Conservation (phyloP, 2,888 invertebrate genomes). For the Drosophila pseudotalamancana region DNA sequence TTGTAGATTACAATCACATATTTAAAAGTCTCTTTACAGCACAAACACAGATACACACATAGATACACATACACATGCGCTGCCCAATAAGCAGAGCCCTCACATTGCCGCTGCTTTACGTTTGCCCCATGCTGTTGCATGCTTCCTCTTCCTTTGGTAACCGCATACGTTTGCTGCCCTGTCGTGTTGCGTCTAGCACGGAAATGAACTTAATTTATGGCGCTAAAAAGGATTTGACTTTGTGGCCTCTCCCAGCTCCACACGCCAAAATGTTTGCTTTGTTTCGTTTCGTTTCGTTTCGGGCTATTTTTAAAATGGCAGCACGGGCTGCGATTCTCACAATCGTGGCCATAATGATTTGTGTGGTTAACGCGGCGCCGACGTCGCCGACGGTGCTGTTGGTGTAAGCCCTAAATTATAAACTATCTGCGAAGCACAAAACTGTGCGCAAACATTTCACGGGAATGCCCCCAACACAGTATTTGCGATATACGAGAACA, state of each 20-base stretch:
- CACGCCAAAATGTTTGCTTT: constrained; percentile 19
- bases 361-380: constrained; percentile 65
- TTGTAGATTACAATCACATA: no score
- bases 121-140: constrained; percentile 4
- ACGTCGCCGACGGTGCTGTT: constrained; percentile 27
- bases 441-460: constrained; percentile 50
- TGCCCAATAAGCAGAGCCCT: neutral
- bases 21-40: no score
- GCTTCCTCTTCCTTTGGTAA: constrained; percentile 20
- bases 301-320: constrained; percentile 27
- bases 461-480: neutral
- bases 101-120: neutral
- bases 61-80: neutral
- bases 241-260: constrained; percentile 29
- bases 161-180: constrained; percentile 68
- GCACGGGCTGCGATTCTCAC: constrained; percentile 40
- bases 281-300: constrained; percentile 34
- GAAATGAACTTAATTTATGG: constrained; percentile 79
- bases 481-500: constrained; percentile 3
- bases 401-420: constrained; percentile 66
- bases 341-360: constrained; percentile 74
- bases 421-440: constrained; percentile 63
- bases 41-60: neutral
- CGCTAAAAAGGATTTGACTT: constrained; percentile 73
- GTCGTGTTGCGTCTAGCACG: constrained; percentile 73